phyloP scores from a whole-genome alignment of 2,888 invertebrate species.

The Spisula subtruncata region DNA sequence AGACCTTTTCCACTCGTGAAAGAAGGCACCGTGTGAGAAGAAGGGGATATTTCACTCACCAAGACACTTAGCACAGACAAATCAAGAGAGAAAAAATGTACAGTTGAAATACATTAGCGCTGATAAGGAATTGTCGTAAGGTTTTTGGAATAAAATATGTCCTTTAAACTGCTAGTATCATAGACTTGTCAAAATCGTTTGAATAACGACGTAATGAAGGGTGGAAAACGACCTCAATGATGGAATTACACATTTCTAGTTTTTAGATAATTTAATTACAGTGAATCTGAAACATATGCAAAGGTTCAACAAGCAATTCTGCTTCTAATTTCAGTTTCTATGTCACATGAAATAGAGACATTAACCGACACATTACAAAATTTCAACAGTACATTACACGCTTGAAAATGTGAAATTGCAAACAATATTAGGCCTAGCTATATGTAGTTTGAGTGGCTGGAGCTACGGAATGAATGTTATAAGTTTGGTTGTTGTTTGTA shows the following conservation, averaged over 20 bases:
- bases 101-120: slow-evolving; percentile 7
- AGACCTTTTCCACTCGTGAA: background rate
- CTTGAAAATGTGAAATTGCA: background rate
- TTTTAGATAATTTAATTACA: slow-evolving; percentile 18
- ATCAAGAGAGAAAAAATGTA: background rate
- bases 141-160: background rate
- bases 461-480: too few species aligned
- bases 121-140: background rate
- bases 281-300: background rate
- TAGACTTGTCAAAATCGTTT: background rate
- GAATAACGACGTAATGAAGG: background rate
- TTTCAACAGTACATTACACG: background rate
- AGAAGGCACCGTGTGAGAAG: background rate
- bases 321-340: background rate
- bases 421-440: too few species aligned
- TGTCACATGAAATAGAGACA: background rate
- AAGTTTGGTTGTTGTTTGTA: too few species aligned
- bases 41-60: background rate
- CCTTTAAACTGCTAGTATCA: background rate
- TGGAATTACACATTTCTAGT: background rate
- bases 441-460: too few species aligned
- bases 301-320: background rate
- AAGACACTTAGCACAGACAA: background rate
- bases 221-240: background rate
- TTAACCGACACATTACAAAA: background rate